These are phyloP conservation scores for Apantesis nais DNA, from an alignment of 2,888 invertebrate genomes.

Conservation along the genomic window DNA sequence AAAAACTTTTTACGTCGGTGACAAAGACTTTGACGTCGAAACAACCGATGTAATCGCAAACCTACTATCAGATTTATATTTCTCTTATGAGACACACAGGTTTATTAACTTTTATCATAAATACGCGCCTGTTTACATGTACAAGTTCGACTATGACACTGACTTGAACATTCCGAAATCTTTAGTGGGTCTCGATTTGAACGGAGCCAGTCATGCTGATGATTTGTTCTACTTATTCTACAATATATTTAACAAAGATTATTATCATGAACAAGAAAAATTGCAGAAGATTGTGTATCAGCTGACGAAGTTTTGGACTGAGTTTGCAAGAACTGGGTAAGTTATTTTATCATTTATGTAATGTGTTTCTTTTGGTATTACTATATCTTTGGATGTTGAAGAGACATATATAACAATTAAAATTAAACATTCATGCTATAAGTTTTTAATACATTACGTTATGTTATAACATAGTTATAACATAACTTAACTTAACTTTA, in stretches of 20 bases:
- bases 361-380: no score
- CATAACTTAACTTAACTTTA: no score
- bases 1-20: slow-evolving; percentile 59
- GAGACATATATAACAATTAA: no score
- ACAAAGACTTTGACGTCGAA: slow-evolving; percentile 48
- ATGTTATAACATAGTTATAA: no score
- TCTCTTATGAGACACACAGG: no score
- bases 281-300: slow-evolving; percentile 64
- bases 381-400: background rate
- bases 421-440: no score
- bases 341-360: slow-evolving; percentile 18
- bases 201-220: slow-evolving; percentile 79
- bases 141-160: slow-evolving; percentile 58
- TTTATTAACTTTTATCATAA: no score
- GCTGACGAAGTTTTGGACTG: no score
- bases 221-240: slow-evolving; percentile 79
- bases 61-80: slow-evolving; percentile 58
- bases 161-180: slow-evolving; percentile 66
- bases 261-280: slow-evolving; percentile 57
- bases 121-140: no score
- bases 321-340: slow-evolving; percentile 76
- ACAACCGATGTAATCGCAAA: no score
- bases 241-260: slow-evolving; percentile 61
- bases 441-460: no score
- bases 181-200: slow-evolving; percentile 46